Evolutionary conservation across 2,113 vertebrate species (phyloP).

Genomic region (Pseudonaja textilis): DNA sequence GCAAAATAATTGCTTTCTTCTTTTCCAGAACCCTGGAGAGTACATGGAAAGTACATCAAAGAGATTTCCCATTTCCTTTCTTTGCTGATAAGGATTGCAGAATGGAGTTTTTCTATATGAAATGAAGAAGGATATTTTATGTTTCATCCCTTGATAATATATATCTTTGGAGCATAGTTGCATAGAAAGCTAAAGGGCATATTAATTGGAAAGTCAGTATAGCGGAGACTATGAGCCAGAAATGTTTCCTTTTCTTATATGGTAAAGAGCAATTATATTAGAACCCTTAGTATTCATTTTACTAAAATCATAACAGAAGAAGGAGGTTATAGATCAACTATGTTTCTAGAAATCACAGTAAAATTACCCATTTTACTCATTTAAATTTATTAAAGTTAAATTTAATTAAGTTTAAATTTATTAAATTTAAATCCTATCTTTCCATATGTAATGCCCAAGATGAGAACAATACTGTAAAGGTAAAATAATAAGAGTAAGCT

Average conservation of each 20-base stretch:
- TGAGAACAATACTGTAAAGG: background rate
- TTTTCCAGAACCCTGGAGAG: background rate
- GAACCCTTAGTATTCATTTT: background rate
- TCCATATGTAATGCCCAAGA: background rate
- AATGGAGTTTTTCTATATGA: background rate
- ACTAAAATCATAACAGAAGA: background rate
- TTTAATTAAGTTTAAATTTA: background rate
- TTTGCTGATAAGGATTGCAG: background rate
- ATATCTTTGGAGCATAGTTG: background rate
- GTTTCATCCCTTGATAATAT: background rate
- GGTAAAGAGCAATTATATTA: background rate
- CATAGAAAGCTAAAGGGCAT: background rate
- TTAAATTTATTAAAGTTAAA: background rate
- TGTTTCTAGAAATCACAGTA: background rate
- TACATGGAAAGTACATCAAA: background rate
- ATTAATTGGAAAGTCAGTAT: background rate
- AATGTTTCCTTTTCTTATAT: background rate
- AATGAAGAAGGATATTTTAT: background rate
- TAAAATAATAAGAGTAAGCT: background rate
- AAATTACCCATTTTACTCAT: background rate
- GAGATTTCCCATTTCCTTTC: background rate
- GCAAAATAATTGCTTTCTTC: background rate
- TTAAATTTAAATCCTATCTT: background rate
- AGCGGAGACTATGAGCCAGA: background rate
- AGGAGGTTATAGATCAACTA: background rate